These are phyloP conservation scores for Pteruthius melanotis DNA, from an alignment of 2,113 vertebrate genomes.

Conservation along the genomic window DNA sequence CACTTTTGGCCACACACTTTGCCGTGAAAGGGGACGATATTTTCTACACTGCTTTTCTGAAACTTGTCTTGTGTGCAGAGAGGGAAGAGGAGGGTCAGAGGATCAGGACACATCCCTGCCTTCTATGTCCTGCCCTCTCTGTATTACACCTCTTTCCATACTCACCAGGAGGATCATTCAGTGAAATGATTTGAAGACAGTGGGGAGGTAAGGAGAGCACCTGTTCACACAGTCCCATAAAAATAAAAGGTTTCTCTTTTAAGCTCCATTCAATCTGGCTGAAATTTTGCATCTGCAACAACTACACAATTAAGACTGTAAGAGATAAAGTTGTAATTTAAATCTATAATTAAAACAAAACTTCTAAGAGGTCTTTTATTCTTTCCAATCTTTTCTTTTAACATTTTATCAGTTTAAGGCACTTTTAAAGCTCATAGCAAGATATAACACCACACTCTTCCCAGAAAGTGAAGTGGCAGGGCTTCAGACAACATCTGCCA, in stretches of 20 bases:
- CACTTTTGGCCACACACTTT: fast-evolving
- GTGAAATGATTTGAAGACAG: background rate
- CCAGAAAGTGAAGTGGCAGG: background rate
- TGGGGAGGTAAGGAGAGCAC: background rate
- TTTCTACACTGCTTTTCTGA: background rate
- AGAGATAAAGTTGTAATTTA: background rate
- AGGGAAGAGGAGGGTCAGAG: background rate
- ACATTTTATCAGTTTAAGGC: background rate
- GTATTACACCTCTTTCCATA: background rate
- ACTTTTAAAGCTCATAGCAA: background rate
- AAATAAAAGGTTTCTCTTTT: background rate
- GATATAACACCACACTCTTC: background rate
- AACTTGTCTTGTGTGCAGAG: background rate
- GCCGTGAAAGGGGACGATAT: background rate
- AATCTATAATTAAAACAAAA: slow-evolving; percentile 20
- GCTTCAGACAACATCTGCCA: background rate
- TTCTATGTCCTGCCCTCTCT: background rate
- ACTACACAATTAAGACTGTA: background rate
- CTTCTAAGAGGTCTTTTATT: background rate
- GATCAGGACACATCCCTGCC: too few relatives aligned
- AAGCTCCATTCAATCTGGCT: background rate
- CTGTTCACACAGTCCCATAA: background rate
- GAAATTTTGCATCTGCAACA: background rate
- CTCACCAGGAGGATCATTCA: background rate
- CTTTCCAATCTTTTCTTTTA: background rate